These are phyloP conservation scores for Amblyornis subalaris DNA, from an alignment of 2,113 vertebrate genomes.

Conservation along the genomic window DNA sequence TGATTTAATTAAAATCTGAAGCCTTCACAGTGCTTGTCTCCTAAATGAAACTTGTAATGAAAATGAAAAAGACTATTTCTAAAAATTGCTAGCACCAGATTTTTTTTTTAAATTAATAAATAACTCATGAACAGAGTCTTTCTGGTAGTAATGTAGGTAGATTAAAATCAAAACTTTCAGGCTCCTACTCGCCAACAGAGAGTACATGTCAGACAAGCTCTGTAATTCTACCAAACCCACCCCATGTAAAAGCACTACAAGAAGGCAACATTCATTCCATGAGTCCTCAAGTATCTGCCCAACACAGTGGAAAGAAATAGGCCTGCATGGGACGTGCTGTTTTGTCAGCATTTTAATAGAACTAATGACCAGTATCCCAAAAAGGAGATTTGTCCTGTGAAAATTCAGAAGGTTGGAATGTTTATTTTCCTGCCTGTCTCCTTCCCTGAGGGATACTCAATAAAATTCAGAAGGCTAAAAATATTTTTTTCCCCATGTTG, in stretches of 20 bases:
- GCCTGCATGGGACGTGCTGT: accelerated
- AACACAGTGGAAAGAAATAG: not conserved
- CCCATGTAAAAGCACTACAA: not conserved
- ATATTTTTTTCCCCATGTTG: not conserved
- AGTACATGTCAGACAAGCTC: not conserved
- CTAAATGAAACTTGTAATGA: conserved; percentile 30
- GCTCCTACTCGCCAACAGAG: not conserved
- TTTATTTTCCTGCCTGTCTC: not conserved
- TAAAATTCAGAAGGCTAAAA: not conserved
- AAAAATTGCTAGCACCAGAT: not conserved
- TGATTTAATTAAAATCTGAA: conserved; percentile 55
- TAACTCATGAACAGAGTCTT: not conserved
- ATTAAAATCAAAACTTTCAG: not conserved
- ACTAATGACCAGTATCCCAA: not conserved
- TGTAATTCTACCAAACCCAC: not conserved
- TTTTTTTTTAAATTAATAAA: not conserved
- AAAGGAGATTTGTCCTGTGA: not conserved
- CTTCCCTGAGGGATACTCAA: not conserved
- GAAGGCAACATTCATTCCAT: not conserved
- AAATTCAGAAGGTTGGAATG: not conserved
- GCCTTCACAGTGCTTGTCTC: not conserved
- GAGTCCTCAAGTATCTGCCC: not conserved
- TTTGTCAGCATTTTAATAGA: not conserved
- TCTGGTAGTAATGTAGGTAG: not conserved
- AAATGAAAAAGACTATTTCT: conserved; percentile 32